Conservation (phyloP, 2,797 vertebrate species). For the Miichthys miiuy region DNA sequence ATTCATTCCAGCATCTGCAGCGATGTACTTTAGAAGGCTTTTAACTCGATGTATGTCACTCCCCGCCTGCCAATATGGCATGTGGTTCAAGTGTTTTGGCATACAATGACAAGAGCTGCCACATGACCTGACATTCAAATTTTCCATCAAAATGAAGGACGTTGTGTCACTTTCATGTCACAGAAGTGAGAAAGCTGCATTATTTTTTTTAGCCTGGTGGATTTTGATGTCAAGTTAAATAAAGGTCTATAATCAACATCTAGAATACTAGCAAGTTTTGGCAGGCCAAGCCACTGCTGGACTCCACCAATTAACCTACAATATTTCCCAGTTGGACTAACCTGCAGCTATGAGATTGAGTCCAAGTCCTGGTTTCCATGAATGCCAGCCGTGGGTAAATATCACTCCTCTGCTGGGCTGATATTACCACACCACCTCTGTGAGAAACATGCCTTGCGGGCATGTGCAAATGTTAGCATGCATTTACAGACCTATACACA, state of each 20-base stretch:
- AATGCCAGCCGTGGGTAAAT: constrained; percentile 51
- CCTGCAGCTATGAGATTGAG: constrained; percentile 62
- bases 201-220: background rate
- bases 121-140: constrained; percentile 23
- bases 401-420: constrained; percentile 31
- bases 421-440: background rate
- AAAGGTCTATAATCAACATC: constrained; percentile 65
- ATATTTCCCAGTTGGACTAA: constrained; percentile 58
- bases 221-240: constrained; percentile 13
- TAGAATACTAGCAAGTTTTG: constrained; percentile 37
- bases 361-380: constrained; percentile 39
- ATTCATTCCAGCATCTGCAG: no score
- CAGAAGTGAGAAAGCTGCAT: constrained; percentile 5
- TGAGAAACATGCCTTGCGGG: background rate
- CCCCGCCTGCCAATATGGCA: constrained; percentile 12
- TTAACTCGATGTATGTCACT: constrained; percentile 26
- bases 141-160: constrained; percentile 16
- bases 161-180: constrained; percentile 25
- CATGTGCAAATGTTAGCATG: background rate
- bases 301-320: constrained; percentile 23
- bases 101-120: constrained; percentile 21
- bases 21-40: constrained; percentile 35
- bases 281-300: constrained; percentile 17
- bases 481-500: background rate
- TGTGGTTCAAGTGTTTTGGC: constrained; percentile 27